These are phyloP conservation scores for Eulemur macaco DNA, from an alignment of 2,113 vertebrate species.

Conservation along the genomic window DNA sequence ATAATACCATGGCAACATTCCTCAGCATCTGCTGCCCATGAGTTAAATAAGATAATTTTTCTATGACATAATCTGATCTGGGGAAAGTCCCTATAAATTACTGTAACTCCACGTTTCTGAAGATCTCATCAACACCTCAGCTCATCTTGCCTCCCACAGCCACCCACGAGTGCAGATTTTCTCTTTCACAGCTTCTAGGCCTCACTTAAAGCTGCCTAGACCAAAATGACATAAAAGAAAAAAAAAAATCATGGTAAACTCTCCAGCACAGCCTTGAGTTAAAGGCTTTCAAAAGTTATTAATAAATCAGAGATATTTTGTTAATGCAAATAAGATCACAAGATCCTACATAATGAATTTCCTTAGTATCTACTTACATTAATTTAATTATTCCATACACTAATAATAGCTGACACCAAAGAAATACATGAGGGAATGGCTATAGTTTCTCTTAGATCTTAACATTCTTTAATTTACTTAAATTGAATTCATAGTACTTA, in stretches of 20 bases:
- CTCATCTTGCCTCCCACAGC: slow-evolving; percentile 35
- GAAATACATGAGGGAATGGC: not conserved
- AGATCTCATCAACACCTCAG: slow-evolving; percentile 19
- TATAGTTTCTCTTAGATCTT: slow-evolving; percentile 12
- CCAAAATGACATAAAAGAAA: not conserved
- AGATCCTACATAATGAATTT: not conserved
- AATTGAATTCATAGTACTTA: not conserved
- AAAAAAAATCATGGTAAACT: not conserved
- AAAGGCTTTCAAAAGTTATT: slow-evolving; percentile 24
- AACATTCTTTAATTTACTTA: not conserved
- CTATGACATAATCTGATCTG: slow-evolving; percentile 33
- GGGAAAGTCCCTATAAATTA: slow-evolving; percentile 56
- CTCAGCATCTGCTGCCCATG: not conserved
- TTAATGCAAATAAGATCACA: slow-evolving; percentile 8
- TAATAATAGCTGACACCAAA: not conserved
- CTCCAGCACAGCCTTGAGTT: not conserved
- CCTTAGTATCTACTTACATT: not conserved
- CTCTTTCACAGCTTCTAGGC: slow-evolving; percentile 24
- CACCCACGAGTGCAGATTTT: slow-evolving; percentile 44
- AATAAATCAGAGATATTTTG: not conserved
- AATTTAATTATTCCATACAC: not conserved
- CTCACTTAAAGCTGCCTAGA: slow-evolving; percentile 9
- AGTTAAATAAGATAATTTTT: slow-evolving; percentile 42
- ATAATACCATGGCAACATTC: slow-evolving; percentile 1
- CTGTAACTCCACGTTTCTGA: slow-evolving; percentile 21